Percentiles rank a stretch among this genome's conserved stretches.
These are phyloP conservation scores for Gortyna flavago DNA, from an alignment of 2,888 invertebrate species.

Conservation along the genomic window DNA sequence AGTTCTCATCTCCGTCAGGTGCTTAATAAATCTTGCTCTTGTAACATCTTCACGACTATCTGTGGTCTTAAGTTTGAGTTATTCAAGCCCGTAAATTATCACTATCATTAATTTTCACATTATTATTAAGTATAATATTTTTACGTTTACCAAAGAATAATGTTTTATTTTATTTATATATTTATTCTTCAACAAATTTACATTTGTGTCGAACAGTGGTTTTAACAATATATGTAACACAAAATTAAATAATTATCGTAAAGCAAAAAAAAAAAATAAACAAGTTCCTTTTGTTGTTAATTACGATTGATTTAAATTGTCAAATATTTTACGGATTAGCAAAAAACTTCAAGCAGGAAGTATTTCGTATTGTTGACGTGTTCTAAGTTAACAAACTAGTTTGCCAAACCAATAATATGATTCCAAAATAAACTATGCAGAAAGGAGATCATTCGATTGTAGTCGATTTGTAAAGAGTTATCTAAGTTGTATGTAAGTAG, in stretches of 20 bases:
- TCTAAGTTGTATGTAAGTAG: conserved; percentile 18
- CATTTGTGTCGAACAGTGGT: too few relatives aligned
- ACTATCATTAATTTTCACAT: neutral
- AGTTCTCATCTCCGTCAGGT: neutral
- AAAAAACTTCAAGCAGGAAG: conserved; percentile 25
- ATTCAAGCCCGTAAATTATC: too few relatives aligned
- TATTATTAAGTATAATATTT: neutral
- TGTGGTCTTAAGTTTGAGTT: neutral
- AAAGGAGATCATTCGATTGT: conserved; percentile 5
- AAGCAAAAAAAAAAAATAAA: too few relatives aligned
- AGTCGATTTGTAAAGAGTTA: neutral
- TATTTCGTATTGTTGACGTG: conserved; percentile 13
- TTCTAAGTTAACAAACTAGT: conserved; percentile 15
- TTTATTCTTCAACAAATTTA: too few relatives aligned
- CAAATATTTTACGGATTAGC: conserved; percentile 36
- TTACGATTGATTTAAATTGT: conserved; percentile 22
- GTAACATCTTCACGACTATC: neutral
- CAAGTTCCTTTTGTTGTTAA: neutral
- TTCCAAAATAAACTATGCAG: neutral
- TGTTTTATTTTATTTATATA: too few relatives aligned
- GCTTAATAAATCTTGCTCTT: neutral
- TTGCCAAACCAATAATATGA: conserved; percentile 1
- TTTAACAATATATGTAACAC: too few relatives aligned
- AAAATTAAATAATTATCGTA: too few relatives aligned
- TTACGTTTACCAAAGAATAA: neutral